Base-by-base conservation (phyloP, 2,888 invertebrate genomes). In the Drosophila demipolita region DNA sequence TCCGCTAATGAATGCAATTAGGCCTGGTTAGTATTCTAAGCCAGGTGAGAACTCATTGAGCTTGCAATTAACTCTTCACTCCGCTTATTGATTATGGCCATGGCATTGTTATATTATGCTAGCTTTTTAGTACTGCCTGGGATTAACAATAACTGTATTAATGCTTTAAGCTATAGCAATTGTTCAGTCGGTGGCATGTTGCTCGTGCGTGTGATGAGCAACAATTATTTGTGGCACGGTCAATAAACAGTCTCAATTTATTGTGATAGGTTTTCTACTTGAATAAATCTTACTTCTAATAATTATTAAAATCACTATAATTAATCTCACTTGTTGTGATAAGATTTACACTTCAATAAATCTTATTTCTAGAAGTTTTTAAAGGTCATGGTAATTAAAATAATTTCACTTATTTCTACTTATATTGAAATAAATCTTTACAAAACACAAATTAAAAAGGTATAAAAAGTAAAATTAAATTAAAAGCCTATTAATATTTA, bases 61-160 rank as follows among this genome's bases (percentile, higher is more conserved):
- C n/a, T 32, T 38, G 36, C 11, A 29, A 26, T 40, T n/a, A 29
- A 50, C 12, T 8, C 36, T 32, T 52, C 29, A 50, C 23, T 42
- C 15, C 15, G n/a, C 11, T 55, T 48, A 67, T 49, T 66, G 23
- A n/a, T 26, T 26, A 45, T 36, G 26, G 33, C 17, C 32, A 53
- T 38, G 17, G 26, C 33, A 12, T 23, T 36, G 35, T 26, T 52
- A 3, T 12, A 9, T 26, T 57, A 15, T 9, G 20, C 32, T 23
- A 3, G 9, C 23, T 26, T 35, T 23, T 36, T 5, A 20, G 23
- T 15, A 1, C 12, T 59, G 12, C 6, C 5, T 48, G 12, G 12
- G 12, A 26, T 26, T 26, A 26, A 59, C 15, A n/a, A 26, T 7
- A 57, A 29, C 1, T n/a, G 29, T n/a, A 57, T 32, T 57, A 20